Base-by-base conservation (phyloP, 2,797 vertebrate genomes). In the Thripadectes ignobilis region DNA sequence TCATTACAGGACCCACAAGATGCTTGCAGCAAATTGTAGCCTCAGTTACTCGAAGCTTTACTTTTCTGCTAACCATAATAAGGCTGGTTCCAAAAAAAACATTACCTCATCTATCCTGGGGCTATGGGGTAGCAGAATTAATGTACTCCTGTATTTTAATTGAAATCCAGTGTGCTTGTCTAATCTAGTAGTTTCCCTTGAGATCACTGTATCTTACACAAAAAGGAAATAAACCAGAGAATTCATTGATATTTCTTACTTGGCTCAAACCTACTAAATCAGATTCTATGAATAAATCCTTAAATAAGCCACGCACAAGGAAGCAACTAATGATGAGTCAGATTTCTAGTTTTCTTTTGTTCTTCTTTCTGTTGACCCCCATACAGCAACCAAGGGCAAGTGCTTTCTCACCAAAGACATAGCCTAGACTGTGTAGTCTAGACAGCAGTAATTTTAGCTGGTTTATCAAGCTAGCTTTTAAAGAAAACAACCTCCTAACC, bases 331-430 rank as follows among this genome's bases (percentile, higher is more conserved):
- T 92, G 92, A 97, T 94, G 95, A 97, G 92, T 95, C 96, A 96
- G 81, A 96, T 96, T 97, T 97, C 97, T 97, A 96, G 93, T 97
- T 98, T 85, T 97, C 97, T 96, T 95, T 95, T 97, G 97, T 97
- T 98, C 98, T 98, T 98, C 96, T 97, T 98, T 98, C 98, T 96
- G 96, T 98, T 98, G 98, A 98, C 98, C 98, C 98, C 57, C 94
- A 97, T 98, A 97, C 95, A 97, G 96, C 98, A 98, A 97, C 94
- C 97, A 98, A 97, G 43, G 79, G 29, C 11, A 68, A 95, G 87
- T 51, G 52, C 97, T 98, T 99, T 96, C 98, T 98, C 97, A 98
- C 96, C 92, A 85, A 97, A 95, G 95, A 89, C 97, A 73, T 94
- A 91, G 97, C 98, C 98, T 98, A 98, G 98, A 98, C 97, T 97